These are phyloP conservation scores for Sebastes steindachneri DNA, from an alignment of 2,797 vertebrate genomes.

Conservation along the genomic window DNA sequence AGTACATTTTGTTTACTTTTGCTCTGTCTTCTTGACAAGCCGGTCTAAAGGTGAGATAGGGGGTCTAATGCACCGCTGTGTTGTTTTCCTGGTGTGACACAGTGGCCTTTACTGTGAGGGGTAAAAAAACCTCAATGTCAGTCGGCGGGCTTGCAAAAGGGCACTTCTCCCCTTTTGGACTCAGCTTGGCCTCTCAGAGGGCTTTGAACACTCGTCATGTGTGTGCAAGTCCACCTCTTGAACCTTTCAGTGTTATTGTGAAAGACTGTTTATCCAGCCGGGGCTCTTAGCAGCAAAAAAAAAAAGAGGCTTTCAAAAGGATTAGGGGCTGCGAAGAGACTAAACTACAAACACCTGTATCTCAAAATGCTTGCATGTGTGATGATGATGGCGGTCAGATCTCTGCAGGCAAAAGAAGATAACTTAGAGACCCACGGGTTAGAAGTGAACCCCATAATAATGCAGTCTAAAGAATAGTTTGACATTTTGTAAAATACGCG, in stretches of 20 bases:
- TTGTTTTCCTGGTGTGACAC: not conserved
- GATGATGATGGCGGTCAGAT: not conserved
- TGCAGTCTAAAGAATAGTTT: not conserved
- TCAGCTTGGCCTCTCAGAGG: not conserved
- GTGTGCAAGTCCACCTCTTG: not conserved
- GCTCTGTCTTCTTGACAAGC: not conserved
- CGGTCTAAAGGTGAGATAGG: not conserved
- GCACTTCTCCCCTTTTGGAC: slow-evolving; percentile 11
- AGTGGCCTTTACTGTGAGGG: slow-evolving; percentile 12
- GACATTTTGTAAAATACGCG: not conserved
- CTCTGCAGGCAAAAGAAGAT: not conserved
- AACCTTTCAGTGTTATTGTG: not conserved
- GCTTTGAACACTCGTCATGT: slow-evolving; percentile 21
- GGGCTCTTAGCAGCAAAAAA: not conserved
- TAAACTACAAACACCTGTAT: not conserved
- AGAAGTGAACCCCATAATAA: not conserved
- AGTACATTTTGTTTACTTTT: not conserved
- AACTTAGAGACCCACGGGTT: not conserved
- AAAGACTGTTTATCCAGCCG: not conserved
- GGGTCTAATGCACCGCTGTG: not conserved
- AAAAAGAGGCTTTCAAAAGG: not conserved
- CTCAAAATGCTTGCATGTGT: not conserved
- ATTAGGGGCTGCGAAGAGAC: not conserved
- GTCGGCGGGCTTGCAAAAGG: not conserved
- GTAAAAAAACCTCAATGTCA: slow-evolving; percentile 11